phyloP scores from a whole-genome alignment of 1,140 invertebrate species.

The Brachystomella parvula region DNA sequence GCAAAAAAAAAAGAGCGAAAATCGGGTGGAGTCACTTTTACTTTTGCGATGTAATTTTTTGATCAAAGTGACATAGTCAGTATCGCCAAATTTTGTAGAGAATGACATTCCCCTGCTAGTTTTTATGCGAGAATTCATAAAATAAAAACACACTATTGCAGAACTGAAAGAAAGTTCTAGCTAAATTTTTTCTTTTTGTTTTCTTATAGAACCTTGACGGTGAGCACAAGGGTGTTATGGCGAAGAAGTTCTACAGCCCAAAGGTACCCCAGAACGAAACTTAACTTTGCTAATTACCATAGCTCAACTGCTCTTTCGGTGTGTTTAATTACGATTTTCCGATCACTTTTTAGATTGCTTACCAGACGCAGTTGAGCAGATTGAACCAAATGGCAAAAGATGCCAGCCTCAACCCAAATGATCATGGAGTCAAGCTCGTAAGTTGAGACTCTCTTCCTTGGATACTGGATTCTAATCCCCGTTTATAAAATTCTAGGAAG shows the following conservation, averaged over 20 bases:
- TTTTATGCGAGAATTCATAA: background rate
- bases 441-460: background rate
- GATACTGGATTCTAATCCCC: background rate
- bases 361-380: background rate
- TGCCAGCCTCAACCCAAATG: background rate
- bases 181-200: background rate
- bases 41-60: too few relatives aligned
- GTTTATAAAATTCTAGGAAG: slow-evolving; percentile 45
- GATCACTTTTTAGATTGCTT: background rate
- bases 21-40: too few relatives aligned
- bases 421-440: background rate
- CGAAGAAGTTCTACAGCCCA: slow-evolving; percentile 67
- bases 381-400: slow-evolving; percentile 3
- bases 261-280: too few relatives aligned
- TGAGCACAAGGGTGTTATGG: slow-evolving; percentile 61
- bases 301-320: background rate
- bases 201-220: slow-evolving; percentile 34
- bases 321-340: background rate
- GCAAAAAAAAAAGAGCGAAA: too few relatives aligned
- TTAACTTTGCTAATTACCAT: background rate
- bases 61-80: too few relatives aligned
- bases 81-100: too few relatives aligned
- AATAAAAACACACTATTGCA: background rate
- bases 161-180: too few relatives aligned
- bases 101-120: too few relatives aligned